Conservation (phyloP, 2,797 vertebrate genomes). For the Chaetodon trifasciatus region DNA sequence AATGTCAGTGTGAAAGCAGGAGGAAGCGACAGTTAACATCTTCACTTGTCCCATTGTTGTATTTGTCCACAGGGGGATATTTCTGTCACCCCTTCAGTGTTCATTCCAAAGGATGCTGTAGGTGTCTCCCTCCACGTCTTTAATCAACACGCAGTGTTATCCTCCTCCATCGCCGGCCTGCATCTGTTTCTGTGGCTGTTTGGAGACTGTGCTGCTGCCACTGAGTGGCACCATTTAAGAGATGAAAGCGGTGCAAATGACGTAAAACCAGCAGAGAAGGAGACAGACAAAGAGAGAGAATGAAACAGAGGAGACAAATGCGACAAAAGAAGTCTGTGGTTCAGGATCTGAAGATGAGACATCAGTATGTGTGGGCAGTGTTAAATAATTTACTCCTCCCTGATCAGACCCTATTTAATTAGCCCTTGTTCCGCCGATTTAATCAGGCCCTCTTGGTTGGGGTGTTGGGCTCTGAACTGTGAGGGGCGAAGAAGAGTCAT, state of each 20-base stretch:
- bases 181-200: slow-evolving; percentile 57
- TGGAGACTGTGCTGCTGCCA: slow-evolving; percentile 39
- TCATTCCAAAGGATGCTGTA: slow-evolving; percentile 52
- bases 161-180: slow-evolving; percentile 20
- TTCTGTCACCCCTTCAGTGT: slow-evolving; percentile 52
- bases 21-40: slow-evolving; percentile 48
- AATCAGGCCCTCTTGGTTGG: slow-evolving; percentile 77
- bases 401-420: slow-evolving; percentile 89
- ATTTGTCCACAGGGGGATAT: slow-evolving; percentile 47
- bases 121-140: slow-evolving; percentile 51
- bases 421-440: slow-evolving; percentile 81
- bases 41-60: slow-evolving; percentile 39
- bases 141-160: slow-evolving; percentile 68
- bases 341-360: slow-evolving; percentile 72
- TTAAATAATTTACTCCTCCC: slow-evolving; percentile 87
- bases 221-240: slow-evolving; percentile 60
- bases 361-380: slow-evolving; percentile 78
- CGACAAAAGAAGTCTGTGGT: slow-evolving; percentile 42
- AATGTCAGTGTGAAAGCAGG: slow-evolving; percentile 31
- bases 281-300: slow-evolving; percentile 30
- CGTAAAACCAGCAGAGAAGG: slow-evolving; percentile 40
- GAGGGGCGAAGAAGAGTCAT: slow-evolving; percentile 51
- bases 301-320: slow-evolving; percentile 47
- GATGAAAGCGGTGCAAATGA: slow-evolving; percentile 68
- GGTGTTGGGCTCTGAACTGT: slow-evolving; percentile 59